These are phyloP conservation scores for Mallotus villosus DNA, from an alignment of 2,797 vertebrate genomes.

Conservation along the genomic window DNA sequence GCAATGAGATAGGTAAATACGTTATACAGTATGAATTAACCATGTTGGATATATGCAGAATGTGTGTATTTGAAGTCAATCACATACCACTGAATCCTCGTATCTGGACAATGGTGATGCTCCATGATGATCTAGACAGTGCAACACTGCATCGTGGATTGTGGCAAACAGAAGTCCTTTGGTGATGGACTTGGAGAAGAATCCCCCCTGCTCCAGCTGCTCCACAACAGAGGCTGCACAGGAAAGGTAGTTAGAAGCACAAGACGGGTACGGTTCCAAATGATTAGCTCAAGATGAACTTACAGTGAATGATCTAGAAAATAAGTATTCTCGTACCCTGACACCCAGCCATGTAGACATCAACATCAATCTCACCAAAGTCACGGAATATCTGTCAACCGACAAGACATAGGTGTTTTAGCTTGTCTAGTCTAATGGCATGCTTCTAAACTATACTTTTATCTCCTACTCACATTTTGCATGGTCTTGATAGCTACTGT, in stretches of 20 bases:
- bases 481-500: slow-evolving; percentile 74
- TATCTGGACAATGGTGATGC: slow-evolving; percentile 46
- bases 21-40: too few species aligned
- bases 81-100: slow-evolving; percentile 52
- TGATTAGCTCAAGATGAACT: neutral
- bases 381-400: slow-evolving; percentile 86
- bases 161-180: slow-evolving; percentile 85
- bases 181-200: slow-evolving; percentile 84
- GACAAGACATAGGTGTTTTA: slow-evolving; percentile 22
- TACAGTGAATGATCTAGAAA: neutral
- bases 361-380: slow-evolving; percentile 89
- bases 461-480: slow-evolving; percentile 61
- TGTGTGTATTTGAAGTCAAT: neutral
- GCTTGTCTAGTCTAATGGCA: neutral
- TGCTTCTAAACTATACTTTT: neutral
- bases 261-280: neutral
- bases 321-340: slow-evolving; percentile 71
- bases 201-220: slow-evolving; percentile 83
- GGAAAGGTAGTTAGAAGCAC: slow-evolving; percentile 15
- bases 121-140: slow-evolving; percentile 67
- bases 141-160: slow-evolving; percentile 83
- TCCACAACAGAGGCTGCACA: slow-evolving; percentile 77
- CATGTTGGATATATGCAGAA: neutral
- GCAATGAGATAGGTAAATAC: slow-evolving; percentile 49
- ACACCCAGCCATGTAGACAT: slow-evolving; percentile 86